Evolutionary conservation across 1,140 invertebrate genomes (phyloP).

Genomic region (Portunus trituberculatus): DNA sequence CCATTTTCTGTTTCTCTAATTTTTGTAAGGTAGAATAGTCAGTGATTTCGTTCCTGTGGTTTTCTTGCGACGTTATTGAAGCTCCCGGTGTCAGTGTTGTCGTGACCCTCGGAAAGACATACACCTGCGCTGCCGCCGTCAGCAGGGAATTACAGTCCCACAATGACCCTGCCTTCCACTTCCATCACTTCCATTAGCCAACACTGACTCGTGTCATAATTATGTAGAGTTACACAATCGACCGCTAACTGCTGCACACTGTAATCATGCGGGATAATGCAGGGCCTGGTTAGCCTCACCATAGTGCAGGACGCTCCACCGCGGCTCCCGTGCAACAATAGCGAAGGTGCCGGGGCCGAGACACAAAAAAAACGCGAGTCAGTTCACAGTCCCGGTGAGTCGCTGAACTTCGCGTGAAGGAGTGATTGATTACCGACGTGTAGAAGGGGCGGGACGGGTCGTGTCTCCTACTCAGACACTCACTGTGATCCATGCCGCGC

Average conservation of each 20-base stretch:
- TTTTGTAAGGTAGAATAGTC: not conserved
- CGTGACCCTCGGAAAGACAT: not conserved
- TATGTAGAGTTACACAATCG: slow-evolving; percentile 25
- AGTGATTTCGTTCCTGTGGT: not conserved
- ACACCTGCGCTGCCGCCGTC: not conserved
- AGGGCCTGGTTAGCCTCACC: slow-evolving; percentile 32
- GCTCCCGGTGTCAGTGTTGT: not conserved
- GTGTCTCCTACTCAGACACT: not conserved
- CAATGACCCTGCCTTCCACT: not conserved
- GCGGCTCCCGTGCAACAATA: slow-evolving; percentile 31
- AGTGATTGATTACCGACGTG: slow-evolving; percentile 13
- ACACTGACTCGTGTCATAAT: slow-evolving; percentile 49
- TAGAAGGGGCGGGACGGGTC: not conserved
- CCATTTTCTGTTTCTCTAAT: not conserved
- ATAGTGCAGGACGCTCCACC: not conserved
- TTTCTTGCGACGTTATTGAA: not conserved
- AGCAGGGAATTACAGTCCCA: slow-evolving; percentile 30
- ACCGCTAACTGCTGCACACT: not conserved
- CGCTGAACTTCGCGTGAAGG: slow-evolving; percentile 40
- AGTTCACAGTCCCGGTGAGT: not conserved
- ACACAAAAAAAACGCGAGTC: not conserved
- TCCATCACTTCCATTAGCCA: slow-evolving; percentile 27
- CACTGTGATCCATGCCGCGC: not conserved
- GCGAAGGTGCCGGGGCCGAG: not conserved
- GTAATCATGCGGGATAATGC: slow-evolving; percentile 40